Base-by-base conservation (phyloP, 1,140 invertebrate species). In the Lordiphosa stackelbergi region DNA sequence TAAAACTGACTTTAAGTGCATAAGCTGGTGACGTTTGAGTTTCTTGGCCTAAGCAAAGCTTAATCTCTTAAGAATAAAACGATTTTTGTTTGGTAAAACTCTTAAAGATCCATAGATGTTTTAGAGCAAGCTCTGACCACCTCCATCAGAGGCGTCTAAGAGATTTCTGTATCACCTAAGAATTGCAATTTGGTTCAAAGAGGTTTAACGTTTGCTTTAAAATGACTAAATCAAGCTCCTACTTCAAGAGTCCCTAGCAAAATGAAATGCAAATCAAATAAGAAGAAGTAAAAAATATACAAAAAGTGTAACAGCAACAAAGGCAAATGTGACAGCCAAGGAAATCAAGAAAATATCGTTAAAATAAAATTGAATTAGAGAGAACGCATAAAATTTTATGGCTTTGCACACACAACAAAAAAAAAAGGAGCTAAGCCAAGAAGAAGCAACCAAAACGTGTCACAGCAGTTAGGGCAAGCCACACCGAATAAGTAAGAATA, bases 301-400 rank as follows among this genome's bases (percentile, higher is more conserved):
- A 45, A 13, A 28, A 31, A 12, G 11, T 31, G 28, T 8, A 11
- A 53, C 16, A 12, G 19, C 22, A 48, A 43, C 35, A 63, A 28
- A 47, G 41, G 46, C 13, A 63, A 57, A 48, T 45, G 35, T 38
- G 36, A 40, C 58, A 63, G 7, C 49, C n/a, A 43, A 47, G 48
- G 55, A 68, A 70, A 48, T 53, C 48, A 48, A 53, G 47, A 63
- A 74, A 66, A 66, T 62, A 69, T 69, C 65, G 53, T 77, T 78
- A 58, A 65, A 59, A 51, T 48, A 38, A 77, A 79, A 78, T 78
- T 79, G 74, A 79, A 78, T 79, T 79, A 66, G 73, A 69, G 58
- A 73, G 53, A 60, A 48, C 56, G 63, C 60, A 79, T 78, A 65
- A 78, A 73, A 78, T 78, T 69, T 58, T 38, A 43, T 46, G 38